Base-by-base conservation (phyloP, 2,797 vertebrate species). In the Tragopan temminckii region DNA sequence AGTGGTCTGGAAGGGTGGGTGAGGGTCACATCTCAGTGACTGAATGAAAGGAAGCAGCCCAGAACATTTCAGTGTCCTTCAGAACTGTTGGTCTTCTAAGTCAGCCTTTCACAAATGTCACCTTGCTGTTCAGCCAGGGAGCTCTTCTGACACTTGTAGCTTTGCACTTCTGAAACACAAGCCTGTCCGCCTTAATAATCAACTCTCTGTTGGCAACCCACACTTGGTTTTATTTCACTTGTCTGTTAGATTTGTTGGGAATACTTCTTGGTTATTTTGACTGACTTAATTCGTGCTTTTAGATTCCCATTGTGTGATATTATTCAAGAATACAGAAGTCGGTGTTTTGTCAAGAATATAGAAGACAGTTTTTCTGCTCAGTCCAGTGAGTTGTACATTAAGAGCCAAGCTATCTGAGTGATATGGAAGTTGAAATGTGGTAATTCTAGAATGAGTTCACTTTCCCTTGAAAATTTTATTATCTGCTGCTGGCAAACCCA, bases 111-210 rank as follows among this genome's bases (percentile, higher is more conserved):
- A 50, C 79, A 86, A 83, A 86, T 88, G 55, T 72, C 81, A 66
- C 63, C 13, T 53, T 52, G 63, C 71, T 68, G 24, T 35, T 89
- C 69, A 89, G 62, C 86, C 80, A 61, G 61, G 40, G 75, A 83
- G 75, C 64, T 38, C 88, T 93, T 86, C n/a, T 83, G 79, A 55
- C 91, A 91, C 69, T 70, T 88, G 86, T 70, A 91, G 63, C 80
- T 85, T 46, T 87, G 84, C 89, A 33, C 94, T 91, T 85, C 24
- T 90, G 83, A 84, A 95, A 69, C 80, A 84, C 61, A 9, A 83
- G 35, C 72, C 92, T 95, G 91, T 55, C 90, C 93, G 4, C 71
- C 88, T 89, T 85, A 95, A 87, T 95, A 93, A 94, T 69, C 62
- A 75, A 2, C 76, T 90, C 78, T 59, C 71, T 19, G 0, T 52